phyloP scores from a whole-genome alignment of 1,140 invertebrate genomes.

The Macrobrachium nipponense region DNA sequence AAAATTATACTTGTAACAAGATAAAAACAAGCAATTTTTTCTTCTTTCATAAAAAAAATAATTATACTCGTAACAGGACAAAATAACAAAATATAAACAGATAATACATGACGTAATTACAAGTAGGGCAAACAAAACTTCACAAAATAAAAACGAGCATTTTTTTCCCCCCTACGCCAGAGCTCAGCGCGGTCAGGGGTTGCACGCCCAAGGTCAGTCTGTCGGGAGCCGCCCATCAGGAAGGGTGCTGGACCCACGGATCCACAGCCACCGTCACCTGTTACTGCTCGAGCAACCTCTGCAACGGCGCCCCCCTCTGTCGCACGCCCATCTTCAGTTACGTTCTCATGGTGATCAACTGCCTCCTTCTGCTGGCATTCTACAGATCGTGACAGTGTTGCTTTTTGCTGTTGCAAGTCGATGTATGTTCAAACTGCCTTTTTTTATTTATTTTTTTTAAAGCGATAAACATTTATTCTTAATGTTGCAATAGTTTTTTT shows the following conservation, averaged over 20 bases:
- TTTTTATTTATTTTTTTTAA: too few relatives aligned
- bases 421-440: too few relatives aligned
- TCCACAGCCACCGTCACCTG: constrained; percentile 38
- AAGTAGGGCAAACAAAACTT: too few relatives aligned
- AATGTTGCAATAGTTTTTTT: too few relatives aligned
- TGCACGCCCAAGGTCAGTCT: constrained; percentile 32
- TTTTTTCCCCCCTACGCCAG: background rate
- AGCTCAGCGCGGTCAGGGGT: constrained; percentile 6
- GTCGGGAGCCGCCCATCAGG: constrained; percentile 5
- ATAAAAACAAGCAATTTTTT: too few relatives aligned
- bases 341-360: background rate
- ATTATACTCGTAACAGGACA: background rate
- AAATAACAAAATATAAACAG: too few relatives aligned
- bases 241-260: constrained; percentile 49
- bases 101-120: too few relatives aligned
- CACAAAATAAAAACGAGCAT: too few relatives aligned
- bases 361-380: background rate
- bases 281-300: constrained; percentile 42
- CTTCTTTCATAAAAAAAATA: background rate
- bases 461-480: too few relatives aligned
- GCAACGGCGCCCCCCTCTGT: constrained; percentile 50
- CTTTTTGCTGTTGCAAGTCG: too few relatives aligned
- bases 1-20: too few relatives aligned
- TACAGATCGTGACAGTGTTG: background rate
- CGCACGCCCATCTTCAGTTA: background rate